Base-by-base conservation (phyloP, 1,140 invertebrate species). In the Drosophila nannoptera region DNA sequence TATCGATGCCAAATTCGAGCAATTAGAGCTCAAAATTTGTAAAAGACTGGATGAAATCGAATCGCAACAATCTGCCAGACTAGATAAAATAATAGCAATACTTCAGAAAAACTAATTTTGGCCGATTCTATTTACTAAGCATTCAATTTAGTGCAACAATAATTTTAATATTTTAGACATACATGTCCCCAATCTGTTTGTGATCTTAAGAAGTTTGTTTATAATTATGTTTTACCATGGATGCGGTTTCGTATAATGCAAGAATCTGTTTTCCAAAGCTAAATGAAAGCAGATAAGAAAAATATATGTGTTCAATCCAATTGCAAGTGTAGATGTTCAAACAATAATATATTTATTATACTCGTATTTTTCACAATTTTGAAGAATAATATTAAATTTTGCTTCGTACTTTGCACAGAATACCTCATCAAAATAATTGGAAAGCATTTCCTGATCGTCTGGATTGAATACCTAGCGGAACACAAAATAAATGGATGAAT, bases 1-100 rank as follows among this genome's bases (percentile, higher is more conserved):
- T 40, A 75, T 87, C 12, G 63, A 81, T n/a, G 29, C 38, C 14
- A 65, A 71, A 29, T 69, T 86, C 0, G 49, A 68, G 5, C 53
- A 75, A 9, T 35, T 86, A 0, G 64, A 86, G 16, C 48, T 35
- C 4, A 42, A 33, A 12, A 58, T 86, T 40, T 35, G 49, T 4
- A 77, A 67, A 50, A 59, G 81, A 48, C 66, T 86, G 31, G 68
- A 86, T 6, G 74, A 64, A 22, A 69, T 86, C 35, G 77, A 81
- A 31, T 45, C 58, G 4, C 59, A 70, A 31, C 77, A 87, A 40
- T 33, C 64, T 5, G 35, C 54, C 11, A 86, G 81, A 14, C 22
- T 86, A 4, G 50, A 87, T 32, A 61, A 43, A 65, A 86, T 86
- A 22, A 58, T 87, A 5, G 55, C 56, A 36, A 16, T 86, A 64